Evolutionary conservation across 2,797 vertebrate genomes (phyloP).

Genomic region (Emys orbicularis): DNA sequence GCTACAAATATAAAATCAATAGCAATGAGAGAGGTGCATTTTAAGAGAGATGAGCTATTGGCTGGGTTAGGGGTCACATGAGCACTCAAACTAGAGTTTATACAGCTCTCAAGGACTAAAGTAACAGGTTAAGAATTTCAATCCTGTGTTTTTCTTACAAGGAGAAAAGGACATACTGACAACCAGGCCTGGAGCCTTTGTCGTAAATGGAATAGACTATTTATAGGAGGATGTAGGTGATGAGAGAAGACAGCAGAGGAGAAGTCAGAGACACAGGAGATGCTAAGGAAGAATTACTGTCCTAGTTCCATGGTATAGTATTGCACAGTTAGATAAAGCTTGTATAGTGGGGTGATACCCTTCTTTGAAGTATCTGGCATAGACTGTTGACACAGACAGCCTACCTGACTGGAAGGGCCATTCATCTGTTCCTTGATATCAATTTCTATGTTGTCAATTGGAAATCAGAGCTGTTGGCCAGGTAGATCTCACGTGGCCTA

Average conservation of each 20-base stretch:
- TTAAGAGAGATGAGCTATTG: background rate
- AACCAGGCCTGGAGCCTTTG: background rate
- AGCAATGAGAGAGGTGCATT: fast-evolving
- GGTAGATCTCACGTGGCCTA: background rate
- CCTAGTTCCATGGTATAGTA: background rate
- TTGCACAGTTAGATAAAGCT: fast-evolving
- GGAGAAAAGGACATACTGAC: background rate
- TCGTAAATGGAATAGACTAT: background rate
- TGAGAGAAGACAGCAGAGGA: too few species aligned
- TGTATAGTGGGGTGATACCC: background rate
- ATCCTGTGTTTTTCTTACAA: background rate
- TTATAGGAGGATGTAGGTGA: background rate
- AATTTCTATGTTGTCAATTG: background rate
- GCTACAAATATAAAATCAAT: fast-evolving
- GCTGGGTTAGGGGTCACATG: background rate
- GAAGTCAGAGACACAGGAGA: background rate
- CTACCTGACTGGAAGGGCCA: background rate
- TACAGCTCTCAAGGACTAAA: background rate
- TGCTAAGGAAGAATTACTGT: background rate
- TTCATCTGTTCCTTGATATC: background rate
- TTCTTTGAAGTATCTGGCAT: background rate
- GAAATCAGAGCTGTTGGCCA: background rate
- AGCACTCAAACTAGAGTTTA: fast-evolving
- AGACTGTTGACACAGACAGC: background rate
- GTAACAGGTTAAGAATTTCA: background rate